Evolutionary conservation across 2,888 invertebrate genomes (phyloP).

Genomic region (Plagodis pulveraria): DNA sequence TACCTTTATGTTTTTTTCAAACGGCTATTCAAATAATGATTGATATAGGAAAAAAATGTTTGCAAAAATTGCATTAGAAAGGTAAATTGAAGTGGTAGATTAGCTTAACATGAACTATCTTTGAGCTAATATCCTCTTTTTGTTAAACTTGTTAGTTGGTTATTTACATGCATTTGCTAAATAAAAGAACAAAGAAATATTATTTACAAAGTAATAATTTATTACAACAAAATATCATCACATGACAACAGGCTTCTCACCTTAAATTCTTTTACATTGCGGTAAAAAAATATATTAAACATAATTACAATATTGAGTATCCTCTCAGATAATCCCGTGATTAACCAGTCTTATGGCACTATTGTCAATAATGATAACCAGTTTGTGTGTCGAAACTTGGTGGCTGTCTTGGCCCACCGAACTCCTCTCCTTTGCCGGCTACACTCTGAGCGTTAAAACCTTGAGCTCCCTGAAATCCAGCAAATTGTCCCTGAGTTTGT

Average conservation of each 20-base stretch:
- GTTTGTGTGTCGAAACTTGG: constrained; percentile 68
- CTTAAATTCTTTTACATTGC: constrained; percentile 16
- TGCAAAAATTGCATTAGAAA: no score
- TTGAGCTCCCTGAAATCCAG: constrained; percentile 40
- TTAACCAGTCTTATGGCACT: constrained; percentile 39
- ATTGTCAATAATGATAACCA: constrained; percentile 70
- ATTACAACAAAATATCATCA: constrained; percentile 27
- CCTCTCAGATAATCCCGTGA: no score
- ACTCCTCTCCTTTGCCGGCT: constrained; percentile 60
- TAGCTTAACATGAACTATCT: no score
- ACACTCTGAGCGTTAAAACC: constrained; percentile 40
- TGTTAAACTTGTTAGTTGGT: no score
- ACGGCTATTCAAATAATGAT: no score
- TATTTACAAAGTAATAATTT: constrained; percentile 39
- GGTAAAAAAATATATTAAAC: constrained; percentile 5
- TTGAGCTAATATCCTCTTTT: no score
- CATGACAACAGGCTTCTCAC: constrained; percentile 11
- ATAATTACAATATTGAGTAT: no score
- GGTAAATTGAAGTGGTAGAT: no score
- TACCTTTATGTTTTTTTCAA: no score
- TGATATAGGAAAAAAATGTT: no score
- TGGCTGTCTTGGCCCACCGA: constrained; percentile 63
- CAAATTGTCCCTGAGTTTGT: constrained; percentile 25
- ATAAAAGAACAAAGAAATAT: constrained; percentile 9
- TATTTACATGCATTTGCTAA: background rate